phyloP scores from a whole-genome alignment of 2,113 vertebrate genomes.

The Pantherophis guttatus region DNA sequence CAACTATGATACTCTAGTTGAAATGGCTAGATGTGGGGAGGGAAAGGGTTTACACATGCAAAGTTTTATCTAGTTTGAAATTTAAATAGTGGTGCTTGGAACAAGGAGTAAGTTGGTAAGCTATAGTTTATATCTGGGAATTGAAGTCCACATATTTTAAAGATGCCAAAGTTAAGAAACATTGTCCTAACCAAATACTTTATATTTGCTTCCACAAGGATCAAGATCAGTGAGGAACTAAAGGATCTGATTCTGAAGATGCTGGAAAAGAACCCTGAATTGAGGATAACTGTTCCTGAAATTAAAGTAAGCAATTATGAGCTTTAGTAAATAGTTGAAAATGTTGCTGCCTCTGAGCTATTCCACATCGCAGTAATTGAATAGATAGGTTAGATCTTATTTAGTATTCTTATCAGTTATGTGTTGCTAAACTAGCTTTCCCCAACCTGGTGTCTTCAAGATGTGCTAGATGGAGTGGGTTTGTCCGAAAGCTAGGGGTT shows the following conservation, averaged over 20 bases:
- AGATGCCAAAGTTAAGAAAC: neutral
- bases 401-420: neutral
- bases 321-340: neutral
- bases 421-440: neutral
- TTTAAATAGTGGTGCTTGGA: neutral
- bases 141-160: neutral
- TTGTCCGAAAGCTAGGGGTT: too few species aligned
- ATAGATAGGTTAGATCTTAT: neutral
- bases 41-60: neutral
- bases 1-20: neutral
- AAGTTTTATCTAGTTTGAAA: neutral
- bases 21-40: neutral
- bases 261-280: constrained; percentile 93
- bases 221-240: constrained; percentile 79
- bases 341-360: neutral
- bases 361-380: neutral
- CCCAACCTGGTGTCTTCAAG: neutral
- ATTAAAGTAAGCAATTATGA: constrained; percentile 81
- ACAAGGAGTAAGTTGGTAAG: neutral
- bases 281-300: constrained; percentile 86
- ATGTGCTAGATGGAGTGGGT: neutral
- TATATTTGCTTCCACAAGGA: constrained; percentile 65
- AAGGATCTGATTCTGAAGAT: constrained; percentile 85
- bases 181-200: neutral
- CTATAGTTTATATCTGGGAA: neutral